A percentile compares a stretch with the other conserved stretches of the same genome.
These are phyloP conservation scores for Calameuta pallipes DNA, from an alignment of 2,888 invertebrate genomes.

Conservation along the genomic window DNA sequence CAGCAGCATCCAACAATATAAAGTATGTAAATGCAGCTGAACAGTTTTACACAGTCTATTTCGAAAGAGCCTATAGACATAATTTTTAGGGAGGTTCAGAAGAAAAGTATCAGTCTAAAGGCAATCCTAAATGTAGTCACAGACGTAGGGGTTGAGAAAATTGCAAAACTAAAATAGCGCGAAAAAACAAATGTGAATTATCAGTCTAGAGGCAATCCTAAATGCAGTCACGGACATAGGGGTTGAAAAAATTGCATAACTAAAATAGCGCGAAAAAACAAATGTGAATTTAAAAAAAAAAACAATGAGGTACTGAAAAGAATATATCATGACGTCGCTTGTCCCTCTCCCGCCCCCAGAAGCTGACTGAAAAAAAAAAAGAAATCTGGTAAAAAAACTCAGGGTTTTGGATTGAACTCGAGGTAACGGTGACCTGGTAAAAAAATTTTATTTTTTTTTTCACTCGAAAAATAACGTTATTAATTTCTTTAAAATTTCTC, in stretches of 20 bases:
- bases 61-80: background rate
- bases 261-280: background rate
- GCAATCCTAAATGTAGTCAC: no score
- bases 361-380: background rate
- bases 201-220: no score
- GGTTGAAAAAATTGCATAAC: background rate
- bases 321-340: background rate
- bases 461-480: background rate
- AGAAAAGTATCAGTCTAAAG: no score
- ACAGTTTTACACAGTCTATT: background rate
- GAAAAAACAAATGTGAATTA: background rate
- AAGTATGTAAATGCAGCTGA: background rate
- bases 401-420: background rate
- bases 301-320: background rate
- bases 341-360: background rate
- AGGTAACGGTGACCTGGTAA: background rate
- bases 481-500: background rate
- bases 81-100: background rate
- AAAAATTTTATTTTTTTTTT: background rate
- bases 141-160: background rate
- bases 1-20: background rate
- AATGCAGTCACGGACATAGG: no score
- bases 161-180: background rate
- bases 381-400: background rate
- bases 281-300: background rate